Conservation (phyloP, 2,888 invertebrate species). For the Eupithecia insigniata region DNA sequence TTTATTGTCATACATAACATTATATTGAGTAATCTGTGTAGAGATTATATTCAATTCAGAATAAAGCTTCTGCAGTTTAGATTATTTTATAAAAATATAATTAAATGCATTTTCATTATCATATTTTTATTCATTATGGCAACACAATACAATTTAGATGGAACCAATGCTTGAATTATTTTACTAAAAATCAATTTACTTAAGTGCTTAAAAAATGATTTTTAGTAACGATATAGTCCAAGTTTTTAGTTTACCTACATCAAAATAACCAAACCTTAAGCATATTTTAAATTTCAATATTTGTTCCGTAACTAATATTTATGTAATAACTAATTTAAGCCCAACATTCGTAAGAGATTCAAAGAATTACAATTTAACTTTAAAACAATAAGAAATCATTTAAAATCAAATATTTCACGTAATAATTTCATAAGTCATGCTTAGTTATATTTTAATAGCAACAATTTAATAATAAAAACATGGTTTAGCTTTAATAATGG, state of each 20-base stretch:
- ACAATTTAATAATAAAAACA: slow-evolving; percentile 25
- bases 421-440: not conserved
- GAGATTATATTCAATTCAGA: not conserved
- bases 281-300: slow-evolving; percentile 11
- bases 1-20: slow-evolving; percentile 3
- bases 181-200: slow-evolving; percentile 1
- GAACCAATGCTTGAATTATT: slow-evolving; percentile 36
- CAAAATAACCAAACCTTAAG: slow-evolving; percentile 22
- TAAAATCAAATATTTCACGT: slow-evolving; percentile 6
- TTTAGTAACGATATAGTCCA: not conserved
- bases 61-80: slow-evolving; percentile 1
- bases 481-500: slow-evolving; percentile 22
- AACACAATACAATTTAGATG: slow-evolving; percentile 50
- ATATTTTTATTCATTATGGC: slow-evolving; percentile 59
- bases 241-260: slow-evolving; percentile 16
- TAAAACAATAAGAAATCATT: slow-evolving; percentile 3
- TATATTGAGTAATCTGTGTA: not conserved
- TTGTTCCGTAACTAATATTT: slow-evolving; percentile 20
- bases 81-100: slow-evolving; percentile 39
- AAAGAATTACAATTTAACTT: slow-evolving; percentile 10
- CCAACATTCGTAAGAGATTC: slow-evolving; percentile 31
- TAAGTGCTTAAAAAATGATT: not conserved
- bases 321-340: slow-evolving; percentile 22
- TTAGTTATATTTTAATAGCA: not conserved
- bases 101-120: slow-evolving; percentile 64